Evolutionary conservation across 2,888 invertebrate species (phyloP).

Genomic region (Cenopis cana): DNA sequence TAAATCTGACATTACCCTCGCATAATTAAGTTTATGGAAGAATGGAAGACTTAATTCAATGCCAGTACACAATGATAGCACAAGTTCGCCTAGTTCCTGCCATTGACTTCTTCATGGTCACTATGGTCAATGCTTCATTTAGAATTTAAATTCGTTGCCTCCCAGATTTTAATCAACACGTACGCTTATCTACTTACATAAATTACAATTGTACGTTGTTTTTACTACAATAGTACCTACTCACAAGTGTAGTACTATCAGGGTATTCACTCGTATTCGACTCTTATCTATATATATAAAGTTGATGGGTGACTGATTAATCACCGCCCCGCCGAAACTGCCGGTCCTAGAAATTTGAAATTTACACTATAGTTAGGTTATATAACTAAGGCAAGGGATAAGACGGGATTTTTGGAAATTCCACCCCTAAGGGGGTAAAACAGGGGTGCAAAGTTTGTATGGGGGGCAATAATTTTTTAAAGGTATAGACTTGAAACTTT

Average conservation of each 20-base stretch:
- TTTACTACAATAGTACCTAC: background rate
- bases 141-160: conserved; percentile 27
- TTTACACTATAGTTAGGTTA: too few species aligned
- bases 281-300: too few species aligned
- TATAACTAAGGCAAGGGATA: too few species aligned
- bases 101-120: conserved; percentile 31
- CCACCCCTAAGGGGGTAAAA: too few species aligned
- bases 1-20: background rate
- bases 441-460: too few species aligned
- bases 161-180: conserved; percentile 16
- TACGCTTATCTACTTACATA: conserved; percentile 13
- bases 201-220: background rate
- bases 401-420: too few species aligned
- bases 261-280: background rate
- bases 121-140: conserved; percentile 30
- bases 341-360: too few species aligned
- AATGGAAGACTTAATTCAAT: background rate
- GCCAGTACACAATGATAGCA: background rate
- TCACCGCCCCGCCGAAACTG: too few species aligned
- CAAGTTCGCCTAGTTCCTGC: conserved; percentile 21
- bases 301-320: too few species aligned
- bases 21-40: background rate
- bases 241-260: background rate
- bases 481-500: too few species aligned
- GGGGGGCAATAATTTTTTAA: too few species aligned